Evolutionary conservation across 2,113 vertebrate species (phyloP).

Genomic region (Chaetops frenatus): DNA sequence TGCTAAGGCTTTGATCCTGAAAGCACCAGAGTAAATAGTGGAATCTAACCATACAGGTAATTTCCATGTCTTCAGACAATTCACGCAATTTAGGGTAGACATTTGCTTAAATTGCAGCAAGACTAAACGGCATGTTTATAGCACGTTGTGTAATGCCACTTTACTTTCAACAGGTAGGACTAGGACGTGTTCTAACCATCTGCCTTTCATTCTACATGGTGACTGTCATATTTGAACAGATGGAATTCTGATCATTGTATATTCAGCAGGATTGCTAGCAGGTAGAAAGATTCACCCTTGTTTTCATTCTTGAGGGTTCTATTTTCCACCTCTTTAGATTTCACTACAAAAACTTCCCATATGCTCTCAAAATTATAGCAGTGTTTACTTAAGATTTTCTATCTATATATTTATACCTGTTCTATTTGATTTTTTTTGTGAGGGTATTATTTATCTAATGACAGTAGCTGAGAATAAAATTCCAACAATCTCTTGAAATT

Average conservation of each 20-base stretch:
- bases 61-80: not conserved
- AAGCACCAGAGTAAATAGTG: not conserved
- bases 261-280: not conserved
- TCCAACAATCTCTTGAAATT: not conserved
- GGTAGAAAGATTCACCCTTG: not conserved
- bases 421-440: not conserved
- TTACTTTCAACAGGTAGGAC: not conserved
- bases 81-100: accelerated
- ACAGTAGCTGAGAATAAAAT: not conserved
- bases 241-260: not conserved
- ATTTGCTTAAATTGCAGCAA: not conserved
- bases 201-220: not conserved
- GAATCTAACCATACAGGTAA: not conserved
- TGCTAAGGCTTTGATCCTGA: not conserved
- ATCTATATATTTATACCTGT: not conserved
- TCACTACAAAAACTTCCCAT: not conserved
- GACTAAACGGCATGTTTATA: not conserved
- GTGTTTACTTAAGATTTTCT: not conserved
- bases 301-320: not conserved
- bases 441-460: not conserved
- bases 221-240: not conserved
- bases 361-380: not conserved
- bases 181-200: not conserved
- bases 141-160: not conserved
- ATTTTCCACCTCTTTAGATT: not conserved